These are phyloP conservation scores for Cosmia pyralina DNA, from an alignment of 2,888 invertebrate genomes.

Conservation along the genomic window DNA sequence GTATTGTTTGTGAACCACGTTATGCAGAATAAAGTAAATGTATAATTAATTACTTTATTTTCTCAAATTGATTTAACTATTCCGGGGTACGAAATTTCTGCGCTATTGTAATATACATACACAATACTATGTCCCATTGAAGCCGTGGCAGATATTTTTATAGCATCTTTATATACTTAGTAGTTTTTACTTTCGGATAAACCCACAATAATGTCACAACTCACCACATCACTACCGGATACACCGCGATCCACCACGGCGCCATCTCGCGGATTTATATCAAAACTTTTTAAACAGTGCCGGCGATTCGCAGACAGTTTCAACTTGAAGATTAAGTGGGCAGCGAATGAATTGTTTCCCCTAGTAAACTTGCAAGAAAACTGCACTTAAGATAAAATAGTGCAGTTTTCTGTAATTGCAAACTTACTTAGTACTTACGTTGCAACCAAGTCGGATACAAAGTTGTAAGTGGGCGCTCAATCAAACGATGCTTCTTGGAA, in stretches of 20 bases:
- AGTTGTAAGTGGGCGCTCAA: slow-evolving; percentile 55
- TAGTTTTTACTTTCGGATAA: background rate
- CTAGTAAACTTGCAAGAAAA: slow-evolving; percentile 72
- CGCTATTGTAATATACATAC: too few relatives aligned
- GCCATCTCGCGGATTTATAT: slow-evolving; percentile 72
- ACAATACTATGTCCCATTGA: too few relatives aligned
- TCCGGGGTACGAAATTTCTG: too few relatives aligned
- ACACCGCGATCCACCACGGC: slow-evolving; percentile 18
- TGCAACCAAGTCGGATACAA: slow-evolving; percentile 59
- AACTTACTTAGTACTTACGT: slow-evolving; percentile 45
- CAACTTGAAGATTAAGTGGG: slow-evolving; percentile 74
- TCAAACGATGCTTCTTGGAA: slow-evolving; percentile 53
- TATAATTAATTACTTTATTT: too few relatives aligned
- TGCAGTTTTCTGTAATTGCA: slow-evolving; percentile 69
- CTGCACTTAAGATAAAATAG: slow-evolving; percentile 71
- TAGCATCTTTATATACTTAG: too few relatives aligned
- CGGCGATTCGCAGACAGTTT: slow-evolving; percentile 66
- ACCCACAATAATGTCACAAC: background rate
- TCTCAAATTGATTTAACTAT: too few relatives aligned
- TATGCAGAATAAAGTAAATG: too few relatives aligned
- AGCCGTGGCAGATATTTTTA: too few relatives aligned
- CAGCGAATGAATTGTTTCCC: slow-evolving; percentile 72
- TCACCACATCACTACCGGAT: slow-evolving; percentile 29
- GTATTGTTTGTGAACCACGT: too few relatives aligned
- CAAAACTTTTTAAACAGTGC: slow-evolving; percentile 76